Conservation (phyloP, 2,888 invertebrate genomes). For the Sepioteuthis lessoniana region DNA sequence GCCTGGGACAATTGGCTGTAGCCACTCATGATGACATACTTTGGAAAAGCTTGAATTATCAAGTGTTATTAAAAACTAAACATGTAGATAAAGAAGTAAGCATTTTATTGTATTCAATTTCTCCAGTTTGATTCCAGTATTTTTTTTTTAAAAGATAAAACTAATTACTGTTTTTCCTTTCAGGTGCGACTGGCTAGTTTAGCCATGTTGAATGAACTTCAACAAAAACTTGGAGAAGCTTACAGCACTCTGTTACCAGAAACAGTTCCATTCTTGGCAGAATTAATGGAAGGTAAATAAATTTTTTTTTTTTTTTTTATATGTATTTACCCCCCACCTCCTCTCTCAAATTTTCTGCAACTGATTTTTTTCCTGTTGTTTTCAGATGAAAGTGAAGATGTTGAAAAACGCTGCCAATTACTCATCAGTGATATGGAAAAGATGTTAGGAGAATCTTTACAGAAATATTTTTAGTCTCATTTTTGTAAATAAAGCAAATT, state of each 20-base stretch:
- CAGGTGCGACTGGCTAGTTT: slow-evolving; percentile 82
- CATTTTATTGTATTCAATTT: not conserved
- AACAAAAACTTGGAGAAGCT: slow-evolving; percentile 88
- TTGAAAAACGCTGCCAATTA: slow-evolving; percentile 86
- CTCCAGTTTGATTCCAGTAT: not conserved
- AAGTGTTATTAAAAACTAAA: slow-evolving; percentile 89
- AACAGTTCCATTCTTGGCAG: slow-evolving; percentile 93
- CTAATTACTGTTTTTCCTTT: not conserved
- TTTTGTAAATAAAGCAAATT: not conserved
- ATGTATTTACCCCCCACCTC: not conserved
- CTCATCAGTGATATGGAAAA: slow-evolving; percentile 89
- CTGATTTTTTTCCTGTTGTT: slow-evolving; percentile 49
- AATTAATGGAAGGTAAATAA: slow-evolving; percentile 85
- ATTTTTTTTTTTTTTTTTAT: too few relatives aligned
- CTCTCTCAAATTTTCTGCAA: not conserved
- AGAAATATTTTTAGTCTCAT: slow-evolving; percentile 77
- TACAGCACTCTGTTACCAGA: slow-evolving; percentile 92
- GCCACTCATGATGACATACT: slow-evolving; percentile 86
- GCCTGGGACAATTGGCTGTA: slow-evolving; percentile 87
- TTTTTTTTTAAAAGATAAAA: not conserved
- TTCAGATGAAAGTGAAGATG: slow-evolving; percentile 79
- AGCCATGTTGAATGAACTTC: slow-evolving; percentile 84
- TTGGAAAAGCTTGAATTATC: slow-evolving; percentile 93
- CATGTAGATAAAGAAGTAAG: slow-evolving; percentile 83
- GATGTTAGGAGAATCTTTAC: slow-evolving; percentile 90